Conservation (phyloP, 2,113 vertebrate species). For the Solenodon paradoxus region DNA sequence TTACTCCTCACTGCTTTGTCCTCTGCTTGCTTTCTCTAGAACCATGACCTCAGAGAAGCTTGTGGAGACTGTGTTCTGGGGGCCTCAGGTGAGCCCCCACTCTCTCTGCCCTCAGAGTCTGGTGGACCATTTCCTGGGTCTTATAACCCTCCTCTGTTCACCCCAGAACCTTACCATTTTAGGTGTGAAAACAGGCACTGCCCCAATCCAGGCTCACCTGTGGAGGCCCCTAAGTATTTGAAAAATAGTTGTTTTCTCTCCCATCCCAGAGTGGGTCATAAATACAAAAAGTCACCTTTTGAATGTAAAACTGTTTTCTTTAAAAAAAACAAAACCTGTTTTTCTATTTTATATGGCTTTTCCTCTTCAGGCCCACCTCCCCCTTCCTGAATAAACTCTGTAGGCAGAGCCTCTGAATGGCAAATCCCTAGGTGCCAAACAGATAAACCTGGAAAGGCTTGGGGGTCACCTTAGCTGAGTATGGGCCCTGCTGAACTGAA, state of each 20-base stretch:
- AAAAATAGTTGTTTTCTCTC: neutral
- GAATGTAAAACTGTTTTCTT: neutral
- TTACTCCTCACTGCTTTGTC: neutral
- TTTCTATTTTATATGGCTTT: neutral
- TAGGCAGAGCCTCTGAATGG: neutral
- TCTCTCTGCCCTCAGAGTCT: too few species aligned
- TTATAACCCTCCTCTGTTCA: neutral
- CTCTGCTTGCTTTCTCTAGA: neutral
- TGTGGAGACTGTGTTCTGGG: too few species aligned
- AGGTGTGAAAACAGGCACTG: neutral
- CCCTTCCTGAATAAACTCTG: neutral
- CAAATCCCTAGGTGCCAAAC: neutral
- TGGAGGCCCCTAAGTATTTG: neutral
- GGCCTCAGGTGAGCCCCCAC: neutral
- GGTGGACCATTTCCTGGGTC: neutral
- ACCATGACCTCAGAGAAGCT: neutral
- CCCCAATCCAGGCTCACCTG: neutral
- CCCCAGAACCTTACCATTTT: neutral
- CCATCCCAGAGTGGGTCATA: neutral
- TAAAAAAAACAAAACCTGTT: neutral
- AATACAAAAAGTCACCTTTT: neutral
- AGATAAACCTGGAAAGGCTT: neutral
- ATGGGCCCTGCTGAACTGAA: neutral
- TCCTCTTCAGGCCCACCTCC: too few species aligned
- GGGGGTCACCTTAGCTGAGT: neutral